Conservation (phyloP, 1,140 invertebrate species). For the Neoseiulus cucumeris region DNA sequence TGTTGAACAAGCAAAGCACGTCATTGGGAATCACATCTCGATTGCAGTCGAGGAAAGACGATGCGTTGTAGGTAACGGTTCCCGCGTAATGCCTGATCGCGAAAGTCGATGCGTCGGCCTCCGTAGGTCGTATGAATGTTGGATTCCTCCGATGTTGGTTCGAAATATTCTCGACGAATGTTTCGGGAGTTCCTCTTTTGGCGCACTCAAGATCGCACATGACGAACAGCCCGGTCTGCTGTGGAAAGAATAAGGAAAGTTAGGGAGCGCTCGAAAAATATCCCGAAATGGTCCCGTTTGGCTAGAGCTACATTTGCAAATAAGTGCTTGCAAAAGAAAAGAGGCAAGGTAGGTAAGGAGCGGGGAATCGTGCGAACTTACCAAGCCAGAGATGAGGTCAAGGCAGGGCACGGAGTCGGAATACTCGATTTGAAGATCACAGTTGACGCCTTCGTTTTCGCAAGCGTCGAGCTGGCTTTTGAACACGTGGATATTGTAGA, state of each 20-base stretch:
- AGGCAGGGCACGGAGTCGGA: conserved; percentile 89
- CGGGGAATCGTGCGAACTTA: conserved; percentile 26
- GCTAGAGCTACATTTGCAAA: too few species aligned
- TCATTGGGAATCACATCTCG: conserved; percentile 77
- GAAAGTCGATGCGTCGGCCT: conserved; percentile 41
- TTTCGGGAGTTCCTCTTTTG: conserved; percentile 59
- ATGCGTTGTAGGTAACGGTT: conserved; percentile 66
- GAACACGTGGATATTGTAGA: conserved; percentile 90
- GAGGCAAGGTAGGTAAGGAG: not conserved
- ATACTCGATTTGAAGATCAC: conserved; percentile 75
- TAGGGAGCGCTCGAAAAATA: too few species aligned
- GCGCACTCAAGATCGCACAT: conserved; percentile 84
- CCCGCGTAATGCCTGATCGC: conserved; percentile 79
- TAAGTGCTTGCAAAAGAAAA: conserved; percentile 1
- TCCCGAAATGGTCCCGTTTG: too few species aligned
- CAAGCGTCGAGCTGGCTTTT: conserved; percentile 83
- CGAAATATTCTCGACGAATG: conserved; percentile 64
- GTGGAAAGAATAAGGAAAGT: conserved; percentile 14
- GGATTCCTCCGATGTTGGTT: conserved; percentile 58
- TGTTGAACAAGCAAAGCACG: conserved; percentile 73
- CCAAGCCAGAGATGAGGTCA: conserved; percentile 74
- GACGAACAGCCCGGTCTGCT: conserved; percentile 66
- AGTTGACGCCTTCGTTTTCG: conserved; percentile 73
- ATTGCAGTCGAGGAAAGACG: conserved; percentile 73
- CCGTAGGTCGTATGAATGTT: conserved; percentile 16